A percentile compares a stretch with the other conserved stretches of the same genome.
Evolutionary conservation across 2,113 vertebrate species (phyloP).

Genomic region (Gymnogyps californianus): DNA sequence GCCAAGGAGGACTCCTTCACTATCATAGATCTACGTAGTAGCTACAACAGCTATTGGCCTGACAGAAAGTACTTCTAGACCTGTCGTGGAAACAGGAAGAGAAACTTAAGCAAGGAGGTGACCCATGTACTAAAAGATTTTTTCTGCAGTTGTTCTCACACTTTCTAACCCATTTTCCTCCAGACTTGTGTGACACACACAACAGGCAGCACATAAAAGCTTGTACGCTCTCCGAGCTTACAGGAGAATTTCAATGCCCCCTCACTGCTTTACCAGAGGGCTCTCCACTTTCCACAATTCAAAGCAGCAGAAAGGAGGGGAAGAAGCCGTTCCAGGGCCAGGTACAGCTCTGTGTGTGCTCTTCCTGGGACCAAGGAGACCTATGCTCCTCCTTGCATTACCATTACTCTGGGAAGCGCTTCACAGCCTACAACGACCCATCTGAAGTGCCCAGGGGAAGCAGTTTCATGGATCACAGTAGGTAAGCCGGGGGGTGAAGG

Average conservation of each 20-base stretch:
- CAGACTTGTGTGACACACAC: not conserved
- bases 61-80: not conserved
- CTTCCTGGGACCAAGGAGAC: not conserved
- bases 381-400: not conserved
- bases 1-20: not conserved
- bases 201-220: not conserved
- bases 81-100: not conserved
- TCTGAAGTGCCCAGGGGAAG: not conserved
- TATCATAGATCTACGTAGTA: fast-evolving
- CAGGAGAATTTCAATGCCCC: not conserved
- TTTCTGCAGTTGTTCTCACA: not conserved
- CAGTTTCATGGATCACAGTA: not conserved
- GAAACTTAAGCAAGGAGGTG: not conserved
- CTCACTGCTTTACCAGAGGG: not conserved
- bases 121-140: fast-evolving
- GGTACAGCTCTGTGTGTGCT: not conserved
- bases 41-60: not conserved
- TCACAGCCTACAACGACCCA: not conserved
- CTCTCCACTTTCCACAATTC: not conserved
- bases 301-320: not conserved
- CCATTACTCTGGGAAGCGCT: not conserved
- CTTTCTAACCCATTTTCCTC: not conserved
- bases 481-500: not conserved
- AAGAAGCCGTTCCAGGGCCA: not conserved
- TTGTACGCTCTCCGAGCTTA: not conserved